These are phyloP conservation scores for Mormyrops attenuatus DNA, from an alignment of 2,797 vertebrate genomes.

Conservation along the genomic window DNA sequence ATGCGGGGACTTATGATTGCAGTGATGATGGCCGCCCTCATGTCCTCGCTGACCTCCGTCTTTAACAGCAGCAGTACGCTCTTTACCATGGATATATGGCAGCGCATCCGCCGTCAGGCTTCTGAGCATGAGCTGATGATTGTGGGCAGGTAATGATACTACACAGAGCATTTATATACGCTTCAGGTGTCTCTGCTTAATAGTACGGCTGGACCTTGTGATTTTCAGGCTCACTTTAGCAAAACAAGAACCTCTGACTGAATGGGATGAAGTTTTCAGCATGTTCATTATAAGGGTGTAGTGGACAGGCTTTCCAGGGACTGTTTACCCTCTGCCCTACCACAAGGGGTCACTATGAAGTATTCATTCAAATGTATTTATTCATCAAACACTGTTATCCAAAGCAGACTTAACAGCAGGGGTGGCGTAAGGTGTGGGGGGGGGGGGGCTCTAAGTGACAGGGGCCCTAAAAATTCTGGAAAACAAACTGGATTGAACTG, in stretches of 20 bases:
- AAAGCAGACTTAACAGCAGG: background rate
- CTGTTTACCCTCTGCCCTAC: background rate
- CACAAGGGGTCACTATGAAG: background rate
- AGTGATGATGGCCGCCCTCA: slow-evolving; percentile 86
- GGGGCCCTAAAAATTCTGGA: background rate
- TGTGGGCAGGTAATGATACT: slow-evolving; percentile 71
- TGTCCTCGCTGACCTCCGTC: slow-evolving; percentile 93
- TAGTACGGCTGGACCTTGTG: background rate
- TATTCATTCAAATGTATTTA: background rate
- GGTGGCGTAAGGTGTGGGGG: background rate
- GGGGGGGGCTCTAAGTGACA: background rate
- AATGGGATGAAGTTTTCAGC: background rate
- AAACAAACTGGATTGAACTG: background rate
- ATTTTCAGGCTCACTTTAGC: background rate
- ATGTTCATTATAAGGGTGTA: no score
- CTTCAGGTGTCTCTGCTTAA: background rate
- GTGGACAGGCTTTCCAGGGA: background rate
- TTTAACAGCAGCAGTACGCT: slow-evolving; percentile 95
- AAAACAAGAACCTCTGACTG: background rate
- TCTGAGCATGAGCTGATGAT: slow-evolving; percentile 85
- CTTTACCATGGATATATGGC: slow-evolving; percentile 87
- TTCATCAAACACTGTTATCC: background rate
- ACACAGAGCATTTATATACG: background rate
- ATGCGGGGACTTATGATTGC: slow-evolving; percentile 92
- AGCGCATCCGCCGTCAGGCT: slow-evolving; percentile 61